These are phyloP conservation scores for Anarrhichthys ocellatus DNA, from an alignment of 2,113 vertebrate species.

Conservation along the genomic window DNA sequence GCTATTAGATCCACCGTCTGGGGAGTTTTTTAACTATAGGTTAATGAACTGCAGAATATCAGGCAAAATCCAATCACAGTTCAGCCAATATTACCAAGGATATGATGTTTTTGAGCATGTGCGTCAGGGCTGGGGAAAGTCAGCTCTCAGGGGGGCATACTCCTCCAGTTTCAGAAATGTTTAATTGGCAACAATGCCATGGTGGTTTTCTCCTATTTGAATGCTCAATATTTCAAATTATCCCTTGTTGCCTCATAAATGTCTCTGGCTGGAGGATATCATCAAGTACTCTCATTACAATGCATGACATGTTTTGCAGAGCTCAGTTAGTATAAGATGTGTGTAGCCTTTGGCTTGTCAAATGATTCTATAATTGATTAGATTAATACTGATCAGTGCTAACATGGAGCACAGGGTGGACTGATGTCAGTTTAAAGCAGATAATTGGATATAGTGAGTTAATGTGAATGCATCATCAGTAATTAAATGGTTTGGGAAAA, in stretches of 20 bases:
- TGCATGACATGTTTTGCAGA: conserved; percentile 67
- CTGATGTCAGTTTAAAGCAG: conserved; percentile 57
- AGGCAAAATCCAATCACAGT: conserved; percentile 77
- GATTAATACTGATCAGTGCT: conserved; percentile 83
- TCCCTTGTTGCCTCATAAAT: conserved; percentile 55
- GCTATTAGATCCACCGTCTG: conserved; percentile 80
- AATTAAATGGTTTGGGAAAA: conserved; percentile 54
- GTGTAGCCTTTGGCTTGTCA: conserved; percentile 81
- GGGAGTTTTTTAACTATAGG: conserved; percentile 82
- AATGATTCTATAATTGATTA: conserved; percentile 84
- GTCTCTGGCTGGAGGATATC: conserved; percentile 57
- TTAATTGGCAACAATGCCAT: conserved; percentile 71
- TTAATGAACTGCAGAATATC: conserved; percentile 83
- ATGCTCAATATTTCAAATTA: conserved; percentile 68
- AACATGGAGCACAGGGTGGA: conserved; percentile 70
- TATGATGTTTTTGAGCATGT: conserved; percentile 62
- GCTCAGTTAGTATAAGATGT: conserved; percentile 78
- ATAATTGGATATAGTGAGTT: conserved; percentile 68
- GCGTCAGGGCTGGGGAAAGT: conserved; percentile 59
- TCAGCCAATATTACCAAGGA: conserved; percentile 69
- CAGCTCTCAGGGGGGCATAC: conserved; percentile 55
- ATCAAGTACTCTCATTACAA: conserved; percentile 75
- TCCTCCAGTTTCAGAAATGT: conserved; percentile 67
- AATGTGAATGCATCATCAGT: conserved; percentile 62
- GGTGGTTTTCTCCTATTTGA: conserved; percentile 44